Conservation (phyloP, 2,797 vertebrate species). For the Adelosebastes latens region DNA sequence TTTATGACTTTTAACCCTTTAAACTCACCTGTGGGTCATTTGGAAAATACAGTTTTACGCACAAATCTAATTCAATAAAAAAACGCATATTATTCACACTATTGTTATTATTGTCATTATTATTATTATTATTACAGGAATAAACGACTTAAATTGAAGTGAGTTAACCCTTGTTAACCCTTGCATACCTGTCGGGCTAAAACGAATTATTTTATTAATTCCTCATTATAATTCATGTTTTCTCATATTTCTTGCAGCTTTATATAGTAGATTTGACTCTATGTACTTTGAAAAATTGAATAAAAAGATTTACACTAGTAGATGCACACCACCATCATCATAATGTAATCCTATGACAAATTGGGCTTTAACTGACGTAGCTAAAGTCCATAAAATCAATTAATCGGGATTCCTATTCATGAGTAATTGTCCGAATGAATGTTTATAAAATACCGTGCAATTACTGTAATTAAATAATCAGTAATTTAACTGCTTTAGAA, state of each 20-base stretch:
- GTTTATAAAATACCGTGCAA: conserved; percentile 63
- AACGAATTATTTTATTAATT: neutral
- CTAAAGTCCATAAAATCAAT: conserved; percentile 50
- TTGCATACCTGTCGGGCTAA: neutral
- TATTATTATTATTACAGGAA: neutral
- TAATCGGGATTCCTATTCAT: conserved; percentile 47
- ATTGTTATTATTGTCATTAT: neutral
- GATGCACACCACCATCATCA: neutral
- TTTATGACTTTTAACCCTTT: neutral
- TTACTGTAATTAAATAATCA: conserved; percentile 77
- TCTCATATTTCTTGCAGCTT: neutral
- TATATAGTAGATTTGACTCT: neutral
- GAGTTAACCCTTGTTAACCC: neutral
- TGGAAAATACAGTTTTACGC: neutral
- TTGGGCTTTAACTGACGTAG: conserved; percentile 32
- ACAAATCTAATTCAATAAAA: no score
- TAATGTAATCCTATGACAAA: conserved; percentile 36
- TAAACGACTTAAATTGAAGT: neutral
- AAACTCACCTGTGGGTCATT: conserved; percentile 34
- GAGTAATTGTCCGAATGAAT: conserved; percentile 60
- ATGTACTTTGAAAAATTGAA: no score
- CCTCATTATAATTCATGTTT: neutral
- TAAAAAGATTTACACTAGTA: no score
- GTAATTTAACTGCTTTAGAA: conserved; percentile 42
- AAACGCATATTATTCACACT: no score